These are phyloP conservation scores for Drosophila sordidula DNA, from an alignment of 2,888 invertebrate species.

Conservation along the genomic window DNA sequence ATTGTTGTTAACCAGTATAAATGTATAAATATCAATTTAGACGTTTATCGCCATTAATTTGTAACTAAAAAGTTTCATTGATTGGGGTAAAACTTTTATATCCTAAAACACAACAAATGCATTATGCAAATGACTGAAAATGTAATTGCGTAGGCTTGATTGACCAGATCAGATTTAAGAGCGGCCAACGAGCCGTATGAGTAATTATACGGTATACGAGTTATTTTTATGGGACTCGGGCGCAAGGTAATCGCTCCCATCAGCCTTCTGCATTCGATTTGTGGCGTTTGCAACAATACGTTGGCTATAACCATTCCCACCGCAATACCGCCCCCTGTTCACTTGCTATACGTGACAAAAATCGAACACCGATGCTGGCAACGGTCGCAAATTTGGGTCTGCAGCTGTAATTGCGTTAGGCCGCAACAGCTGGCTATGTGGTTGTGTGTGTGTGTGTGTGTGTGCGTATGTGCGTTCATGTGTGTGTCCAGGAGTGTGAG, in stretches of 20 bases:
- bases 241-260: conserved; percentile 33
- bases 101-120: conserved; percentile 2
- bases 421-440: conserved; percentile 36
- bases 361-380: conserved; percentile 62
- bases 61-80: neutral
- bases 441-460: conserved; percentile 11
- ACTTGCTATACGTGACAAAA: conserved; percentile 62
- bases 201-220: conserved; percentile 55
- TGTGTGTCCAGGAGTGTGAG: conserved; percentile 15
- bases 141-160: conserved; percentile 27
- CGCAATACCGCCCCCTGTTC: conserved; percentile 18
- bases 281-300: conserved; percentile 60
- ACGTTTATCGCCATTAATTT: neutral
- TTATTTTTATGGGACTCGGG: conserved; percentile 32
- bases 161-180: conserved; percentile 35
- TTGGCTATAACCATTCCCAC: conserved; percentile 19
- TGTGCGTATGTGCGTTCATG: conserved; percentile 11
- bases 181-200: conserved; percentile 46
- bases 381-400: conserved; percentile 62
- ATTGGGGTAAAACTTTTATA: neutral
- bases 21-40: too few relatives aligned
- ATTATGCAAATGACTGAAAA: conserved; percentile 19
- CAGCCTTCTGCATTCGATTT: conserved; percentile 57
- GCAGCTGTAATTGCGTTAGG: conserved; percentile 71
- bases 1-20: too few relatives aligned